Conservation (phyloP, 2,797 vertebrate genomes). For the Microctenopoma lineatum region DNA sequence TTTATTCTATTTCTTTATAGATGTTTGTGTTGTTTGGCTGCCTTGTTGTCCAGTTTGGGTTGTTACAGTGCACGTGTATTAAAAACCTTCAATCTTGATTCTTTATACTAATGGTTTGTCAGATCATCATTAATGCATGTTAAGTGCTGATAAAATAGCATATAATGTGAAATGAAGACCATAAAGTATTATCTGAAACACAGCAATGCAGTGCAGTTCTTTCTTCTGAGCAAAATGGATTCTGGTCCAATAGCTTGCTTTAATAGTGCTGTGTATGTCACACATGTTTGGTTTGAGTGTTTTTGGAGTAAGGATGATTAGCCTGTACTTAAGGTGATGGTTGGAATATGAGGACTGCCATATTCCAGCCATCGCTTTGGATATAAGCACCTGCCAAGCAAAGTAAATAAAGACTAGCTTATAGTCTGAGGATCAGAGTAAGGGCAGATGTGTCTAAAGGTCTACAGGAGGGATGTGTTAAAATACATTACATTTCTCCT, state of each 20-base stretch:
- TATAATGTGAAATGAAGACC: neutral
- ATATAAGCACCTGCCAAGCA: too few relatives aligned
- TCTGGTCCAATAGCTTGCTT: slow-evolving; percentile 38
- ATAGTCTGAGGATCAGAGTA: neutral
- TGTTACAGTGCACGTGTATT: slow-evolving; percentile 19
- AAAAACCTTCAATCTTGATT: slow-evolving; percentile 23
- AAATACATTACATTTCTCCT: neutral
- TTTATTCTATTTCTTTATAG: slow-evolving; percentile 31
- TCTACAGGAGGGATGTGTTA: neutral
- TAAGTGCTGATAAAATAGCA: neutral
- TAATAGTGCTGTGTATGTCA: neutral
- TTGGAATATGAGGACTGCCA: neutral
- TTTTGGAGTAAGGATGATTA: slow-evolving; percentile 43
- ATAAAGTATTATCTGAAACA: neutral
- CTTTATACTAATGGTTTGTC: slow-evolving; percentile 1
- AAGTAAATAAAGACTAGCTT: neutral
- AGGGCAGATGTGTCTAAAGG: neutral
- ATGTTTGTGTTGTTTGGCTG: slow-evolving; percentile 18
- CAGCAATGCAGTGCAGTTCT: neutral
- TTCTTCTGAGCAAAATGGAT: neutral
- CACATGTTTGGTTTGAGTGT: slow-evolving; percentile 34
- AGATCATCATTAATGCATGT: neutral
- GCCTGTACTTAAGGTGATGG: neutral
- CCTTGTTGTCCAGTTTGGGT: slow-evolving; percentile 17
- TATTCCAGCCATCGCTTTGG: too few relatives aligned